Evolutionary conservation across 64 coral and sea anemone species (phyloP).

Genomic region (Trachythela sp.): DNA sequence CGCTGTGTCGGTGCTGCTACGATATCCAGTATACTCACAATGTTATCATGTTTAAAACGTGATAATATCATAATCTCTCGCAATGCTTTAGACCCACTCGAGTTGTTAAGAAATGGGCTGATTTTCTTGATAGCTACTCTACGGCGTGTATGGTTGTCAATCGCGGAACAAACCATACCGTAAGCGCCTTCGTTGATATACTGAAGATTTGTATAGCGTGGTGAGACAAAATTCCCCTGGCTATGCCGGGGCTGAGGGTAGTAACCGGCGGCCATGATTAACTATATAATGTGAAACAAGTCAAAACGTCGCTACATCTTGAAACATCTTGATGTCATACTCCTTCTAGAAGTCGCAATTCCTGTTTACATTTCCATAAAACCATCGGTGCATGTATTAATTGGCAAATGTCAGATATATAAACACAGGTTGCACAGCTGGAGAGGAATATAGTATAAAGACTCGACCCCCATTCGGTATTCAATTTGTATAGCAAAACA

Average conservation of each 20-base stretch:
- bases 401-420: background rate
- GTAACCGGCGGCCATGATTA: background rate
- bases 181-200: conserved; percentile 14
- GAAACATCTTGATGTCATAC: background rate
- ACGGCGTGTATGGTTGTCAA: background rate
- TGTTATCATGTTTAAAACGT: background rate
- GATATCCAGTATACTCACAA: background rate
- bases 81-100: background rate
- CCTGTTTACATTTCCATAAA: background rate
- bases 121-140: background rate
- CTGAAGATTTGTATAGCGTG: background rate
- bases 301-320: background rate
- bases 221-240: background rate
- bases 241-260: background rate
- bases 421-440: background rate
- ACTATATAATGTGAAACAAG: background rate
- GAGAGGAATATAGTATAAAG: background rate
- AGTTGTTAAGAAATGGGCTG: background rate
- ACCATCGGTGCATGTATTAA: background rate
- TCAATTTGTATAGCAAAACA: background rate
- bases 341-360: background rate
- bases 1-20: background rate
- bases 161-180: background rate
- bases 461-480: background rate
- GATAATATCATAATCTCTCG: conserved; percentile 12